Evolutionary conservation across 2,888 invertebrate genomes (phyloP).

Genomic region (Octodonta nipae): DNA sequence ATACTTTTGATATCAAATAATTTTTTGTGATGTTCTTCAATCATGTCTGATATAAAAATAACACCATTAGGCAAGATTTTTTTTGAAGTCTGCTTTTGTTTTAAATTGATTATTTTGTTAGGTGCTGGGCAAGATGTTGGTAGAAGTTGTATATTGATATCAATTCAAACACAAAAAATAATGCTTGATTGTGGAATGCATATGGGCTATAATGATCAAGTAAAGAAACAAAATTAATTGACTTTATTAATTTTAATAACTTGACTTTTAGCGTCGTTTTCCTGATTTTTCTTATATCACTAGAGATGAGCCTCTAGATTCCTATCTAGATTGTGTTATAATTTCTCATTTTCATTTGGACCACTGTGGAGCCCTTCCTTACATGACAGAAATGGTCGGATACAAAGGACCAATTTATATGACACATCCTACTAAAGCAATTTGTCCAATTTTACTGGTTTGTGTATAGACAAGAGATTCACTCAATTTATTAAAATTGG

Average conservation of each 20-base stretch:
- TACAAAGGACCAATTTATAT: conserved; percentile 98
- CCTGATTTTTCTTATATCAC: conserved; percentile 95
- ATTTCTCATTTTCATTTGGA: conserved; percentile 98
- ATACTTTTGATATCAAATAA: no score
- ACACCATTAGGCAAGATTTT: conserved; percentile 79
- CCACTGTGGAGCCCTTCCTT: conserved; percentile 87
- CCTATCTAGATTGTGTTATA: conserved; percentile 92
- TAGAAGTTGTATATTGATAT: conserved; percentile 86
- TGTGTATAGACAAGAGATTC: no score
- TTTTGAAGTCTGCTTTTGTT: no score
- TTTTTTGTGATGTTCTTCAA: no score
- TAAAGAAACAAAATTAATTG: no score
- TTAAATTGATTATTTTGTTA: no score
- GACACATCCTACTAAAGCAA: conserved; percentile 99
- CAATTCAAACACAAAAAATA: conserved; percentile 94
- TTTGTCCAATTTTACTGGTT: conserved; percentile 89
- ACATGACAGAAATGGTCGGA: conserved; percentile 96
- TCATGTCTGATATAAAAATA: conserved; percentile 77
- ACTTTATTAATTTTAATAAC: no score
- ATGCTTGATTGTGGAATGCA: conserved; percentile 99
- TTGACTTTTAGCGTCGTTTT: conserved; percentile 85
- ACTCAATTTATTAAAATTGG: no score
- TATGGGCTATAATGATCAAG: conserved; percentile 96
- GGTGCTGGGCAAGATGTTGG: conserved; percentile 97
- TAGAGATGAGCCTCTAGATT: conserved; percentile 82